Evolutionary conservation across 1,140 invertebrate genomes (phyloP).

Genomic region (Drosophila simulans): DNA sequence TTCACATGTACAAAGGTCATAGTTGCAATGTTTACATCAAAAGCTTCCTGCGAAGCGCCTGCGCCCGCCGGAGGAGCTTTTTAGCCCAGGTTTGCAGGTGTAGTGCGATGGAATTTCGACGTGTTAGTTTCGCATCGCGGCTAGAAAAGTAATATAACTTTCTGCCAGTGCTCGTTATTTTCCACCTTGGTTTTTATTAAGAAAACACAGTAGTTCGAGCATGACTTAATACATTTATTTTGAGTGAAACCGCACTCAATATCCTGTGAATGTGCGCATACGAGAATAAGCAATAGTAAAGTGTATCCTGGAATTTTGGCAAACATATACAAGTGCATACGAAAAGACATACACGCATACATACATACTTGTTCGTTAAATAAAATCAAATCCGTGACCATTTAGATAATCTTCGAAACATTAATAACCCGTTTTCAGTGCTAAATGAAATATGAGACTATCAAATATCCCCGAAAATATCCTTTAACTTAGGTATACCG

Average conservation of each 20-base stretch:
- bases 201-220: conserved; percentile 1
- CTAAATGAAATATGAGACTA: neutral
- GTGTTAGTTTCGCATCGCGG: conserved; percentile 58
- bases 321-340: conserved; percentile 29
- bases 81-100: conserved; percentile 60
- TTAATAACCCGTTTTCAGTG: conserved; percentile 23
- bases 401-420: conserved; percentile 20
- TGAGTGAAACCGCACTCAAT: neutral
- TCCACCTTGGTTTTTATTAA: conserved; percentile 12
- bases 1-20: conserved; percentile 61
- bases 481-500: neutral
- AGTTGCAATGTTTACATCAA: conserved; percentile 70
- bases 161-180: conserved; percentile 23
- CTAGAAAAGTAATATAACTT: conserved; percentile 56
- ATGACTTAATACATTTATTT: conserved; percentile 9
- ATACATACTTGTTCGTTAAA: conserved; percentile 26
- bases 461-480: neutral
- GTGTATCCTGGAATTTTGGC: conserved; percentile 40
- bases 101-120: conserved; percentile 55
- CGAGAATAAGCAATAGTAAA: conserved; percentile 36
- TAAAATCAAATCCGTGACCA: conserved; percentile 32
- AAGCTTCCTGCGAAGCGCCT: conserved; percentile 49
- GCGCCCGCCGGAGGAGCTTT: conserved; percentile 56
- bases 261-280: conserved; percentile 5
- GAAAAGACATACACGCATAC: conserved; percentile 35